Conservation (phyloP, 2,888 invertebrate species). For the Drosophila fungiperda region DNA sequence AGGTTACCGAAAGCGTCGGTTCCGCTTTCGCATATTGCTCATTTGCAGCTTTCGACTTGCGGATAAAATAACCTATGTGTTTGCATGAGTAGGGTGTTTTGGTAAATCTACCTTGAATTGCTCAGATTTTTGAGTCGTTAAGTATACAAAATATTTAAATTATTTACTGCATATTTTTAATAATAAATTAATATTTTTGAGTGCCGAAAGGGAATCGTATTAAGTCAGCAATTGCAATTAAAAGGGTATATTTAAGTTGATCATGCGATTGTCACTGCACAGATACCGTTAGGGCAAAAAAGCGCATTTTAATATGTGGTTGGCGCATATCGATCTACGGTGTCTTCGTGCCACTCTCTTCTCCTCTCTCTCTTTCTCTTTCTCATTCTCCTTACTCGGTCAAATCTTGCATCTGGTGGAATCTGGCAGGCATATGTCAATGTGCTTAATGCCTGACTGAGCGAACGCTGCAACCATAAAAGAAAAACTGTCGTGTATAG, state of each 20-base stretch:
- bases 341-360: conserved; percentile 23
- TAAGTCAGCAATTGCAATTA: not conserved
- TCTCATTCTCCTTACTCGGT: conserved; percentile 6
- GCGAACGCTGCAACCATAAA: conserved; percentile 38
- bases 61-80: conserved; percentile 25
- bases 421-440: conserved; percentile 72
- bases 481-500: conserved; percentile 42
- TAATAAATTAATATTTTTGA: not conserved
- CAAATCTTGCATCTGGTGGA: conserved; percentile 40
- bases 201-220: not conserved
- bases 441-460: conserved; percentile 76
- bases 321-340: conserved; percentile 65
- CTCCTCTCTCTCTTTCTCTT: conserved; percentile 8
- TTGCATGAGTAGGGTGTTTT: not conserved
- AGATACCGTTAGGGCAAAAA: conserved; percentile 52
- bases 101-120: not conserved
- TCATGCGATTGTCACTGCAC: not conserved
- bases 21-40: conserved; percentile 71
- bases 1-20: conserved; percentile 71
- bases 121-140: not conserved
- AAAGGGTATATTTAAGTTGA: conserved; percentile 17
- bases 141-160: not conserved
- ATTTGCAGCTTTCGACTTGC: conserved; percentile 45
- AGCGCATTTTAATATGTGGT: conserved; percentile 64
- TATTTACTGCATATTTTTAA: not conserved